Percentiles rank a stretch among this genome's conserved stretches.
phyloP scores from a whole-genome alignment of 2,888 invertebrate genomes.

The Leptinotarsa peninsularis region DNA sequence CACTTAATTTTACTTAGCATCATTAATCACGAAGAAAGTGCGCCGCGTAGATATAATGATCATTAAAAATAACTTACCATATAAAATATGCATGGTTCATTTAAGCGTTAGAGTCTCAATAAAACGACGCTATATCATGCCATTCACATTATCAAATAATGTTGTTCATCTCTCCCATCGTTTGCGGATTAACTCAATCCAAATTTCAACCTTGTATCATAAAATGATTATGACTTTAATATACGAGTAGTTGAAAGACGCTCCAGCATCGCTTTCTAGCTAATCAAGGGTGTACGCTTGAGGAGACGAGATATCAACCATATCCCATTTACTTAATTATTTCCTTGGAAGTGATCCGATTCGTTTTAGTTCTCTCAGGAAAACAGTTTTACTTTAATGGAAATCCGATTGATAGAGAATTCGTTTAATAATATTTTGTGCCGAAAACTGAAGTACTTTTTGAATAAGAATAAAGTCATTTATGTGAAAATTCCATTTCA shows the following conservation, averaged over 20 bases:
- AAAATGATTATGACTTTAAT: constrained; percentile 16
- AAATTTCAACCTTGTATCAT: constrained; percentile 7
- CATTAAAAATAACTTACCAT: constrained; percentile 57
- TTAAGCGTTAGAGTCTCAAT: constrained; percentile 45
- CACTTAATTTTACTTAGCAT: constrained; percentile 55
- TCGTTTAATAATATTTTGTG: no score
- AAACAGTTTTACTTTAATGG: background rate
- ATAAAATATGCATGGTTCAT: constrained; percentile 55
- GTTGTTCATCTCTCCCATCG: constrained; percentile 4
- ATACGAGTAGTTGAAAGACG: constrained; percentile 3
- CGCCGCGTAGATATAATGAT: constrained; percentile 51
- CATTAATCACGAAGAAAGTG: constrained; percentile 52
- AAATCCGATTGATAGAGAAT: background rate
- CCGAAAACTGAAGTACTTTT: no score
- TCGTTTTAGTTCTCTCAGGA: background rate
- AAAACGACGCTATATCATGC: constrained; percentile 16
- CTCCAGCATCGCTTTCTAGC: constrained; percentile 7
- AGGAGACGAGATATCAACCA: background rate
- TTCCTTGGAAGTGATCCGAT: constrained; percentile 5
- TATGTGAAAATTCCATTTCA: no score
- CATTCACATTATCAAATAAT: constrained; percentile 16
- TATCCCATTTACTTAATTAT: constrained; percentile 7
- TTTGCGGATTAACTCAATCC: background rate
- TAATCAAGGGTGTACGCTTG: constrained; percentile 8
- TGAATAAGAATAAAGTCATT: no score